A percentile compares a stretch with the other conserved stretches of the same genome.
phyloP scores from a whole-genome alignment of 1,140 invertebrate species.

The Cecropterus lyciades region DNA sequence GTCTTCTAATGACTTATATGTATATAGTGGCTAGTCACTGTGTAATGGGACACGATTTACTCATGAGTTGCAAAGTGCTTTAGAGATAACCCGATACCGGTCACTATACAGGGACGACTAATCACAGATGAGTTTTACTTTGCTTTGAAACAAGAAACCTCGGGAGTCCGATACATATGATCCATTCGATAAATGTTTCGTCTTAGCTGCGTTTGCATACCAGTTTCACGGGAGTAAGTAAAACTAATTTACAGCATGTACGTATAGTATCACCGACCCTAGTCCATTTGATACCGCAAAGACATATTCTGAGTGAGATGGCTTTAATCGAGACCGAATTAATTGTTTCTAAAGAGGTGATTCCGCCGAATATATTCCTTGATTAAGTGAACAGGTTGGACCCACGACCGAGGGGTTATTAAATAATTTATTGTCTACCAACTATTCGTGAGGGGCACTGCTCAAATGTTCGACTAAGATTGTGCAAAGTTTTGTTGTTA shows the following conservation, averaged over 20 bases:
- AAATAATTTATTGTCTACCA: constrained; percentile 81
- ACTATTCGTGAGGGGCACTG: constrained; percentile 71
- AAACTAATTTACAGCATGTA: background rate
- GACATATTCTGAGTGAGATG: constrained; percentile 59
- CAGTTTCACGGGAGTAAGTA: constrained; percentile 8
- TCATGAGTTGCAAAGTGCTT: constrained; percentile 54
- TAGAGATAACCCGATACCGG: constrained; percentile 57
- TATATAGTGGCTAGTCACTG: constrained; percentile 33
- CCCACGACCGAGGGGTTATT: constrained; percentile 69
- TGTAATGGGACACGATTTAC: constrained; percentile 51
- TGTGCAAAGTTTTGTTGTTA: constrained; percentile 65
- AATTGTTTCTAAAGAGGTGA: constrained; percentile 80
- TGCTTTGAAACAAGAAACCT: constrained; percentile 68
- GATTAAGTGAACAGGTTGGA: constrained; percentile 74
- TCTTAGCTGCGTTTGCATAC: constrained; percentile 11
- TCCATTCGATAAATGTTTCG: background rate
- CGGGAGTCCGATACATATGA: constrained; percentile 46
- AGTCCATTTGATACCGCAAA: constrained; percentile 50
- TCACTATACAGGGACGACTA: constrained; percentile 58
- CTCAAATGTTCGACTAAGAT: constrained; percentile 71
- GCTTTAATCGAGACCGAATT: constrained; percentile 68
- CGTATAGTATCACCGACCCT: constrained; percentile 17
- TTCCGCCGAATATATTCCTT: constrained; percentile 70
- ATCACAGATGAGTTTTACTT: constrained; percentile 65
- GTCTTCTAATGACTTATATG: constrained; percentile 24